Evolutionary conservation across 2,797 vertebrate species (phyloP).

Genomic region (Sebastes alutus): DNA sequence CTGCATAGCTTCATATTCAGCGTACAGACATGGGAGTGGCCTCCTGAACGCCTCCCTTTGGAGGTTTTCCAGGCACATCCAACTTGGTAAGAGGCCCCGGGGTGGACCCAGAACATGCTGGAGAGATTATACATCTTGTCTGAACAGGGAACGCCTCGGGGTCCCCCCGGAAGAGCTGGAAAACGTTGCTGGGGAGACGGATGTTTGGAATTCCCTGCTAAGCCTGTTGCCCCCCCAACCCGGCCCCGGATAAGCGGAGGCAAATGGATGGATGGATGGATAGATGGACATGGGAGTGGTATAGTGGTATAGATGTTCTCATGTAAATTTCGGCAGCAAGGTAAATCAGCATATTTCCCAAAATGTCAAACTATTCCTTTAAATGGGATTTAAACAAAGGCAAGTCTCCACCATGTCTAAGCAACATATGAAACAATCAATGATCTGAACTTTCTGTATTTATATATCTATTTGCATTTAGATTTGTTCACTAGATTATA

Average conservation of each 20-base stretch:
- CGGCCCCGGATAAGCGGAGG: accelerated
- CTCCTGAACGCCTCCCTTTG: too few species aligned
- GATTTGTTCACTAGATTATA: background rate
- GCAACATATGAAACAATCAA: background rate
- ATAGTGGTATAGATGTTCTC: background rate
- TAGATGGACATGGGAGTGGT: background rate
- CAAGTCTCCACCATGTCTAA: background rate
- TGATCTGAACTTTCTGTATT: background rate
- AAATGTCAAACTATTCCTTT: background rate
- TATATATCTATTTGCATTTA: background rate
- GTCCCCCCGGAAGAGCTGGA: too few species aligned
- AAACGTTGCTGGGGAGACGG: too few species aligned
- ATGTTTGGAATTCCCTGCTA: too few species aligned
- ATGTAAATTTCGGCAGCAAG: background rate
- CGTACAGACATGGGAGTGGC: too few species aligned
- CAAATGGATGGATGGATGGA: too few species aligned
- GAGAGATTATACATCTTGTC: too few species aligned
- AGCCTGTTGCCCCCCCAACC: too few species aligned
- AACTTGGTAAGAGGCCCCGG: too few species aligned
- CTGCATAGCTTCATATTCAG: background rate
- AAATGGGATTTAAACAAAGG: background rate
- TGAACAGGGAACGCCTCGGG: too few species aligned
- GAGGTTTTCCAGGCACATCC: too few species aligned
- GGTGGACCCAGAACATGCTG: too few species aligned
- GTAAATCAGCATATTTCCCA: background rate